Evolutionary conservation across 2,888 invertebrate genomes (phyloP).

Genomic region (Dolichopus griseipennis): DNA sequence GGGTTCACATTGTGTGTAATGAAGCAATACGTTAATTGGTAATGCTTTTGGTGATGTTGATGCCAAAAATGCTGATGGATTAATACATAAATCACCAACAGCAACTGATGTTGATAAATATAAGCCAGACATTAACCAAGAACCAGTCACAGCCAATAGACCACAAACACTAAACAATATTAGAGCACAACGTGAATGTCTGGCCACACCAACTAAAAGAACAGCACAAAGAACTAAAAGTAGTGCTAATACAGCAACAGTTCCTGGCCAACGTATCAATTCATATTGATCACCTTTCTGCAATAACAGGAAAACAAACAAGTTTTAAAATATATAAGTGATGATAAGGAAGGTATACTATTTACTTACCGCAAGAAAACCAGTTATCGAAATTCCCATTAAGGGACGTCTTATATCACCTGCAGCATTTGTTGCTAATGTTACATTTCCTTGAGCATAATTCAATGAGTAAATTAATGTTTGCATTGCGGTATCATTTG

Average conservation of each 20-base stretch:
- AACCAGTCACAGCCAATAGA: conserved; percentile 74
- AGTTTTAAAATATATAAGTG: not conserved
- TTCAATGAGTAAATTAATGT: conserved; percentile 61
- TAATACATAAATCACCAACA: conserved; percentile 74
- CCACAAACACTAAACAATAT: conserved; percentile 84
- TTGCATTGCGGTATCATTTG: conserved; percentile 67
- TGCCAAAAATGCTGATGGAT: conserved; percentile 72
- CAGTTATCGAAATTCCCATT: conserved; percentile 59
- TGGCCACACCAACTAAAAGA: conserved; percentile 78
- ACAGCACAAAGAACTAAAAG: conserved; percentile 81
- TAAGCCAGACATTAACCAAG: conserved; percentile 81
- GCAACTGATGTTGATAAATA: conserved; percentile 80
- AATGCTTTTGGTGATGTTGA: conserved; percentile 52
- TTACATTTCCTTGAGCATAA: conserved; percentile 63
- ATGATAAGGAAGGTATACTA: not conserved
- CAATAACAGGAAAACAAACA: conserved; percentile 21
- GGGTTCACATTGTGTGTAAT: conserved; percentile 76
- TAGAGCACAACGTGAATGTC: conserved; percentile 80
- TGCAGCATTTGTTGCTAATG: conserved; percentile 64
- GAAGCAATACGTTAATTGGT: conserved; percentile 56
- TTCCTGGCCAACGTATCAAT: conserved; percentile 75
- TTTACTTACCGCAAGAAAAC: conserved; percentile 44
- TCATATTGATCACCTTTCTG: conserved; percentile 67
- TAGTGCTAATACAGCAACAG: conserved; percentile 78
- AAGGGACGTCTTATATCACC: conserved; percentile 66